Percentiles rank a stretch among this genome's conserved stretches.
Conservation (phyloP, 2,888 invertebrate species). For the Dichetophora obliterata region DNA sequence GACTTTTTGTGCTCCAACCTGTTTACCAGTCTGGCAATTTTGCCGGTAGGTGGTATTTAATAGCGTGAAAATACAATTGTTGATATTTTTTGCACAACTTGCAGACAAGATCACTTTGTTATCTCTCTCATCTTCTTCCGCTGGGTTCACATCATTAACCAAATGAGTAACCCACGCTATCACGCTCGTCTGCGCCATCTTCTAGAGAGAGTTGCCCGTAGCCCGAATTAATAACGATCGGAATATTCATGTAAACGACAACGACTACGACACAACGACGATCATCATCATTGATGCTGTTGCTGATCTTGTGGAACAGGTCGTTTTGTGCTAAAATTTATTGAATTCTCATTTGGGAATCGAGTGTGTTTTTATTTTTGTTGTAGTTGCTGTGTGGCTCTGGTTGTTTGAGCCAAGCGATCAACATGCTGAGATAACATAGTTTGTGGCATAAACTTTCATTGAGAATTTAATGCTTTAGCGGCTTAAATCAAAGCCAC, state of each 20-base stretch:
- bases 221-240: slow-evolving; percentile 61
- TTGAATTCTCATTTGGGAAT: slow-evolving; percentile 64
- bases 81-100: slow-evolving; percentile 45
- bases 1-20: neutral
- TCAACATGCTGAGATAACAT: slow-evolving; percentile 61
- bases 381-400: slow-evolving; percentile 19
- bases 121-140: slow-evolving; percentile 37
- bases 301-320: slow-evolving; percentile 43
- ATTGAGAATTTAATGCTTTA: slow-evolving; percentile 58
- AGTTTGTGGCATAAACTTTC: slow-evolving; percentile 48
- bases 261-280: slow-evolving; percentile 55
- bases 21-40: neutral
- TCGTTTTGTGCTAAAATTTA: slow-evolving; percentile 60
- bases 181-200: slow-evolving; percentile 55
- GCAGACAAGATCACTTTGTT: slow-evolving; percentile 31
- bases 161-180: slow-evolving; percentile 4
- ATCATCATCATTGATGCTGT: slow-evolving; percentile 48
- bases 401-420: slow-evolving; percentile 45
- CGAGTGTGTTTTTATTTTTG: neutral
- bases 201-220: slow-evolving; percentile 63
- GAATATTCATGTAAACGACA: slow-evolving; percentile 65
- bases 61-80: slow-evolving; percentile 63
- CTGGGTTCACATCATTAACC: slow-evolving; percentile 51
- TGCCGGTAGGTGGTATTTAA: slow-evolving; percentile 45
- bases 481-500: slow-evolving; percentile 64